These are phyloP conservation scores for Acronicta aceris DNA, from an alignment of 2,888 invertebrate genomes.

Conservation along the genomic window DNA sequence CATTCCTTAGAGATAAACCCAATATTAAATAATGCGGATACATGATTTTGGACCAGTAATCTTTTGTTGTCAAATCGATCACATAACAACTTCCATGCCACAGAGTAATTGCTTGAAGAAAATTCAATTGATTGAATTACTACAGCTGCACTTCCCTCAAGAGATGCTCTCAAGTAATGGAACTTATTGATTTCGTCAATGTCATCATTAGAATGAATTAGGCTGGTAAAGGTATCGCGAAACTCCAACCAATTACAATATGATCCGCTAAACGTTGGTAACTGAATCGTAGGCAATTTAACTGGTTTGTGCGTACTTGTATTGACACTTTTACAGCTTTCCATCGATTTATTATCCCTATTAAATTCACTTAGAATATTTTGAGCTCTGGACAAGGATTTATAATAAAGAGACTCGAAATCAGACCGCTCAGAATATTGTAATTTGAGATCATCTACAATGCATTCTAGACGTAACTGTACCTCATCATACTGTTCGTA, in stretches of 20 bases:
- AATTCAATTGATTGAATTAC: too few species aligned
- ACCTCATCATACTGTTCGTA: too few species aligned
- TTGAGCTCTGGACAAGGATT: constrained; percentile 17
- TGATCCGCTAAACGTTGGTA: constrained; percentile 48
- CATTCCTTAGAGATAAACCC: too few species aligned
- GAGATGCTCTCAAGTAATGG: too few species aligned
- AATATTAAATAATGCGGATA: too few species aligned
- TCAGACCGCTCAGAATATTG: constrained; percentile 12
- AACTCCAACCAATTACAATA: constrained; percentile 55
- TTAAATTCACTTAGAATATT: constrained; percentile 6
- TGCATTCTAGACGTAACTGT: constrained; percentile 21
- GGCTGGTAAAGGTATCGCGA: constrained; percentile 43
- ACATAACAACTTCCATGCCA: too few species aligned
- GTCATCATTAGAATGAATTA: constrained; percentile 49
- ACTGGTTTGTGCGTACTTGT: constrained; percentile 17
- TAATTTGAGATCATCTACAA: constrained; percentile 14
- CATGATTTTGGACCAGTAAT: too few species aligned
- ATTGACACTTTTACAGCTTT: too few species aligned
- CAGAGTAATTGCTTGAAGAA: too few species aligned
- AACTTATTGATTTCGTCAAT: constrained; percentile 31
- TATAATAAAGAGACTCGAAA: too few species aligned
- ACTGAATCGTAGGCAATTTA: constrained; percentile 42
- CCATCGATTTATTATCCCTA: constrained; percentile 1
- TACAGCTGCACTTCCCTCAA: too few species aligned
- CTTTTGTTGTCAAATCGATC: too few species aligned